Conservation (phyloP, 2,113 vertebrate genomes). For the Toxotes jaculatrix region DNA sequence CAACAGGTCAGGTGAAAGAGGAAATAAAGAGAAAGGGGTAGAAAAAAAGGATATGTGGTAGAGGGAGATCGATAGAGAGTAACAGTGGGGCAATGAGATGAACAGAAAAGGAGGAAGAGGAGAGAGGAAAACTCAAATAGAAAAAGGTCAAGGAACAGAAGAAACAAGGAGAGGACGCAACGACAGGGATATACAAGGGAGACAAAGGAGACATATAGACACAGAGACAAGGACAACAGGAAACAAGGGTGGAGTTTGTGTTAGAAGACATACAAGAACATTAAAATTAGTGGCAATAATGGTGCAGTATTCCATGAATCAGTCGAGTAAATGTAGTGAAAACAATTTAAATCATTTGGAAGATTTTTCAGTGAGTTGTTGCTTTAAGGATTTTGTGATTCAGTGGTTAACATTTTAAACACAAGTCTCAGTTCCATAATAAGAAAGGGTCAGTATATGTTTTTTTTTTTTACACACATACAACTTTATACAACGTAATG, state of each 20-base stretch:
- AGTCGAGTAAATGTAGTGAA: neutral
- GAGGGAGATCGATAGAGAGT: neutral
- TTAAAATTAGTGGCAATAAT: slow-evolving; percentile 24
- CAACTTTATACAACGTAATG: too few relatives aligned
- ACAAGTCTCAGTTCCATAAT: too few relatives aligned
- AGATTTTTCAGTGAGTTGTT: neutral
- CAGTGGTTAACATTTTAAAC: too few relatives aligned
- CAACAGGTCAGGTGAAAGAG: neutral
- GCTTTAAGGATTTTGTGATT: neutral
- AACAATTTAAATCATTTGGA: neutral
- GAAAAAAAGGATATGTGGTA: neutral
- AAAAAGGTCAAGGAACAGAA: slow-evolving; percentile 57
- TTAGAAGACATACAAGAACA: slow-evolving; percentile 72
- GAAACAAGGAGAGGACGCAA: slow-evolving; percentile 48
- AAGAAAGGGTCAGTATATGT: too few relatives aligned
- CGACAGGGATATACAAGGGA: slow-evolving; percentile 55
- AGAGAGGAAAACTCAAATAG: slow-evolving; percentile 64
- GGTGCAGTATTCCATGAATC: neutral
- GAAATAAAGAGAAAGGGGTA: neutral
- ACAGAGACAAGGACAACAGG: slow-evolving; percentile 73
- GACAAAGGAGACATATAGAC: slow-evolving; percentile 67
- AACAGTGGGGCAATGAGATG: neutral
- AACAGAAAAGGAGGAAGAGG: slow-evolving; percentile 25
- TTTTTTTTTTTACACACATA: too few relatives aligned
- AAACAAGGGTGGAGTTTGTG: slow-evolving; percentile 75